A percentile compares a stretch with the other conserved stretches of the same genome.
Conservation (phyloP, 2,888 invertebrate genomes). For the Ptychoptera albimana region DNA sequence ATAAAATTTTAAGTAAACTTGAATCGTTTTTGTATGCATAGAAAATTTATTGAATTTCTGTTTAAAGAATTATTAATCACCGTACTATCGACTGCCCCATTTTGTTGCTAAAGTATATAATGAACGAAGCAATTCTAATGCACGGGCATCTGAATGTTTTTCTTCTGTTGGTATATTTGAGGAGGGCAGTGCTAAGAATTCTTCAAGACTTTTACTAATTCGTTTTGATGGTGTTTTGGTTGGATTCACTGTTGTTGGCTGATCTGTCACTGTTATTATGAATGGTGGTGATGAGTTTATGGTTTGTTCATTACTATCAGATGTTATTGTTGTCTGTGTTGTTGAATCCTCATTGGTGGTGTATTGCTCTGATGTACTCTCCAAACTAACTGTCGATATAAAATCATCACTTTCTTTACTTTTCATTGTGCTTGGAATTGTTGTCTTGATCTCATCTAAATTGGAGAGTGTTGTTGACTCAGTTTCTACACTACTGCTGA, state of each 20-base stretch:
- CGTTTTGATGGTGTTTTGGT: conserved; percentile 17
- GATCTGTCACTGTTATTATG: conserved; percentile 7
- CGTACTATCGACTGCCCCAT: conserved; percentile 45
- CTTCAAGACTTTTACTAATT: conserved; percentile 19
- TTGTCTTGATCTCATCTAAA: not conserved
- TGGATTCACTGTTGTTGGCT: conserved; percentile 13
- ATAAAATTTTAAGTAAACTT: no score
- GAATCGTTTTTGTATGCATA: no score
- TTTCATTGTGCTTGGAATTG: not conserved
- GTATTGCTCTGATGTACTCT: not conserved
- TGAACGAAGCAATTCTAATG: conserved; percentile 66
- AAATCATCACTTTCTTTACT: not conserved
- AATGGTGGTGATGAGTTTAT: conserved; percentile 3
- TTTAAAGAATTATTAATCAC: no score
- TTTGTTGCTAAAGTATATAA: conserved; percentile 70
- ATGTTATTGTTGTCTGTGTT: conserved; percentile 7
- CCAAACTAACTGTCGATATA: not conserved
- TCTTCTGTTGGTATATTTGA: conserved; percentile 37
- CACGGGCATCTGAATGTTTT: conserved; percentile 53
- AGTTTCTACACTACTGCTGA: not conserved
- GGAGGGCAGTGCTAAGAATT: conserved; percentile 56
- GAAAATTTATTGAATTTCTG: no score
- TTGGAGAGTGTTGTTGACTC: not conserved
- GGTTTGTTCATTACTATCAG: conserved; percentile 9
- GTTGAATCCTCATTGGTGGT: conserved; percentile 16